Conservation (phyloP, 2,797 vertebrate species). For the Capromys pilorides region DNA sequence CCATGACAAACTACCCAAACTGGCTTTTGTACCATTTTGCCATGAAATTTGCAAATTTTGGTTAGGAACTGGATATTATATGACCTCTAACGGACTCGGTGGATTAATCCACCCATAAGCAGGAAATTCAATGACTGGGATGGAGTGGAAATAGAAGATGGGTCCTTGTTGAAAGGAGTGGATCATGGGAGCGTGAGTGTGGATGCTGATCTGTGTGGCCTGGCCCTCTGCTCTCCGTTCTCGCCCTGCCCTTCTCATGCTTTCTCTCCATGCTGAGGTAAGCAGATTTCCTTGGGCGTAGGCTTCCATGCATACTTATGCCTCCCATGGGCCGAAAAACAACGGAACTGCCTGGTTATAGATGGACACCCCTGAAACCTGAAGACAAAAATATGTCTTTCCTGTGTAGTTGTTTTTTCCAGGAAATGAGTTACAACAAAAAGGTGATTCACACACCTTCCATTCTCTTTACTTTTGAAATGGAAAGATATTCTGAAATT, state of each 20-base stretch:
- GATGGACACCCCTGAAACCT: too few relatives aligned
- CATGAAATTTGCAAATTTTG: not conserved
- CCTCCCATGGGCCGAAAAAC: not conserved
- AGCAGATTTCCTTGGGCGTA: not conserved
- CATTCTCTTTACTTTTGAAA: not conserved
- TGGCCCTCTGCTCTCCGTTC: not conserved
- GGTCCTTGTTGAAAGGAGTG: not conserved
- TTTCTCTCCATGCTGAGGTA: not conserved
- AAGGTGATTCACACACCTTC: not conserved
- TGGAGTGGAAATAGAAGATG: not conserved
- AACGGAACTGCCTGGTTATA: not conserved
- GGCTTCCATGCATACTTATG: not conserved
- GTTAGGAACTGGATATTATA: not conserved
- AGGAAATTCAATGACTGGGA: not conserved
- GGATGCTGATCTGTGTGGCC: not conserved
- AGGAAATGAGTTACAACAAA: not conserved
- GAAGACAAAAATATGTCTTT: not conserved
- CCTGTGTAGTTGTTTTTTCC: not conserved
- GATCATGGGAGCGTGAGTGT: not conserved
- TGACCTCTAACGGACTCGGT: not conserved
- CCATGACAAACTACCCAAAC: not conserved
- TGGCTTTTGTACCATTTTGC: not conserved
- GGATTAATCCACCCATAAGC: not conserved
- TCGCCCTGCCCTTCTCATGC: not conserved
- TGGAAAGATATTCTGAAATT: not conserved